Percentiles rank a stretch among this genome's conserved stretches.
phyloP scores from a whole-genome alignment of 53 echinoderm and acorn worm genomes.

The Echinometra lucunter region DNA sequence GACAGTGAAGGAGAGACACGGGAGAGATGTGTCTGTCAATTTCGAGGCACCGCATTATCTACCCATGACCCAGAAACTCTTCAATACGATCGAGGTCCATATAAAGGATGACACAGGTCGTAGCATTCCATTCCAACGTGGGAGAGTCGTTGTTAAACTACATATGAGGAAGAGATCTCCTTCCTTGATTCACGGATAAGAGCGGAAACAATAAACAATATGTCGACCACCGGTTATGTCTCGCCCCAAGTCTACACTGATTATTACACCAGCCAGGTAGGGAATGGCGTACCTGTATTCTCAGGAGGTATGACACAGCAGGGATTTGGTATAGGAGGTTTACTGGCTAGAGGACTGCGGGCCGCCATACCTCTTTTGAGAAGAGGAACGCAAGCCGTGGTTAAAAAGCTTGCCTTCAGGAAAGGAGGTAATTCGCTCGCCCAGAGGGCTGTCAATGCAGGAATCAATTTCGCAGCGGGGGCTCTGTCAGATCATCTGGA shows the following conservation, averaged over 20 bases:
- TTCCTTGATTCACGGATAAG: no score
- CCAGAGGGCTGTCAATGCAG: conserved; percentile 67
- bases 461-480: conserved; percentile 68
- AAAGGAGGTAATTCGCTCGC: conserved; percentile 1
- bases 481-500: not conserved
- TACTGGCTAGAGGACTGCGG: conserved; percentile 57
- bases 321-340: conserved; percentile 55
- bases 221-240: no score
- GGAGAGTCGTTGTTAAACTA: conserved; percentile 82
- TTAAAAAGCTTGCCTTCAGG: not conserved
- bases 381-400: conserved; percentile 35
- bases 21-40: no score
- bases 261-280: conserved; percentile 54
- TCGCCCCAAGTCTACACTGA: conserved; percentile 22
- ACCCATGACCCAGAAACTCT: conserved; percentile 59
- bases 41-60: conserved; percentile 74
- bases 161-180: not conserved
- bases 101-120: conserved; percentile 75
- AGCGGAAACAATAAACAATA: no score
- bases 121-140: conserved; percentile 77
- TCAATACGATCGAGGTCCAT: conserved; percentile 71
- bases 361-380: conserved; percentile 59
- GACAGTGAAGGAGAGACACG: conserved; percentile 33
- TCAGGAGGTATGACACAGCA: conserved; percentile 43
- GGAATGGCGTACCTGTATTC: conserved; percentile 60